Base-by-base conservation (phyloP, 2,888 invertebrate species). In the Elegia similella region DNA sequence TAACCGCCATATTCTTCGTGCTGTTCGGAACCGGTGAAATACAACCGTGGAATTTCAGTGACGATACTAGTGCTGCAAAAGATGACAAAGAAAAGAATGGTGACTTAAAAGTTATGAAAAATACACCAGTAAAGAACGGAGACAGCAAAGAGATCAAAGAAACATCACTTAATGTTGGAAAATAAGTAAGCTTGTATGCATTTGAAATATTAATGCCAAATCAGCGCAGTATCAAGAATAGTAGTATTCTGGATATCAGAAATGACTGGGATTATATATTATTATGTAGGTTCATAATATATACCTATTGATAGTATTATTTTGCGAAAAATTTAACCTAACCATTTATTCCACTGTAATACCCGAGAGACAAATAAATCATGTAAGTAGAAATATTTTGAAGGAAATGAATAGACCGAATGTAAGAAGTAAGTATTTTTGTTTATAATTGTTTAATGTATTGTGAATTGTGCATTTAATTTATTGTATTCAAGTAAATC, bases 11-110 rank as follows among this genome's bases (percentile, higher is more conserved):
- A 42, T 82, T 95, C 55, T 96, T 95, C 78, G 93, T 94, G 76
- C 60, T 95, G 23, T 94, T 96, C 58, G 96, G 96, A 30, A 94
- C 94, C 0, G 95, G 94, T 0, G 92, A 93, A 53, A 93, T 93
- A 53, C 96, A 96, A 72, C 78, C 93, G 0, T 96, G 96, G 95
- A 96, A 96, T 73, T 92, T 88, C 17, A 73, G 70, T 10, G 75
- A 79, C 5, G 75, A 76, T 3, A 23, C 23, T n/a, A 69, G 69
- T 10, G 56, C 56, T 32, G 56, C 48, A 1, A 78, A 72, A 50
- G 73, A 75, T 1, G 76, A 73, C 3, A 75, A 69, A 69, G 65
- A 65, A 15, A 70, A 68, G 52, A 81, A 75, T 32, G 74, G 75
- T 6, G 79, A 78, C 55, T 65, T 80, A 0, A 83, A 75, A 59